phyloP scores from a whole-genome alignment of 2,888 invertebrate genomes.

The Nomada flava region DNA sequence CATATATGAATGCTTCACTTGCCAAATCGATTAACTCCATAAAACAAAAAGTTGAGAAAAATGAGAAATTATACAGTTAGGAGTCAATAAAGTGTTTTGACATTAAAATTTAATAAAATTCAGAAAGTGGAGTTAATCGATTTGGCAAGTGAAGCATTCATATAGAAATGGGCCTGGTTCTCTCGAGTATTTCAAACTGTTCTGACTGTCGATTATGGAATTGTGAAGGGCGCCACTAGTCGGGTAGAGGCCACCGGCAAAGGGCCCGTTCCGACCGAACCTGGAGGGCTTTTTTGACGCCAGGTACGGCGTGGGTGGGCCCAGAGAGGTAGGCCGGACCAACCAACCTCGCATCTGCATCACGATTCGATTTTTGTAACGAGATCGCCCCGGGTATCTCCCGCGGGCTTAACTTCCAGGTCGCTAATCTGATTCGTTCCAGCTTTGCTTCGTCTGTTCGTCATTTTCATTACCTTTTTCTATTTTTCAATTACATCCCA shows the following conservation, averaged over 20 bases:
- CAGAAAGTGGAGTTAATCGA: too few relatives aligned
- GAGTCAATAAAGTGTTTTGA: too few relatives aligned
- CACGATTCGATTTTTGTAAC: conserved; percentile 62
- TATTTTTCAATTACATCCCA: background rate
- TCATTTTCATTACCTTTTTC: background rate
- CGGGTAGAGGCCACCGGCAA: conserved; percentile 65
- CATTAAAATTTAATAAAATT: too few relatives aligned
- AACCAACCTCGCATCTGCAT: conserved; percentile 61
- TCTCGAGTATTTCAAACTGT: background rate
- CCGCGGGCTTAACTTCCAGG: background rate
- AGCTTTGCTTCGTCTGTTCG: background rate
- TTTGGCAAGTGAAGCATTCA: too few relatives aligned
- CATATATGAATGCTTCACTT: too few relatives aligned
- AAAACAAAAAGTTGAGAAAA: too few relatives aligned
- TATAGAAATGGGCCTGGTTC: background rate
- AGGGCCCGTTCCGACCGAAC: conserved; percentile 44
- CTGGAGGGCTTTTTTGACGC: conserved; percentile 68
- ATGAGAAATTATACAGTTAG: too few relatives aligned
- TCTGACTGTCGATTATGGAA: background rate
- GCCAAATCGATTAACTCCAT: too few relatives aligned
- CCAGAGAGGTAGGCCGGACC: conserved; percentile 76
- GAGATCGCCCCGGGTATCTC: conserved; percentile 38
- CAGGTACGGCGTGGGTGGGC: conserved; percentile 78
- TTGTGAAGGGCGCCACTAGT: conserved; percentile 77
- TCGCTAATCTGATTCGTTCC: conserved; percentile 5